These are phyloP conservation scores for Spicauda simplicius DNA, from an alignment of 2,888 invertebrate genomes.

Conservation along the genomic window DNA sequence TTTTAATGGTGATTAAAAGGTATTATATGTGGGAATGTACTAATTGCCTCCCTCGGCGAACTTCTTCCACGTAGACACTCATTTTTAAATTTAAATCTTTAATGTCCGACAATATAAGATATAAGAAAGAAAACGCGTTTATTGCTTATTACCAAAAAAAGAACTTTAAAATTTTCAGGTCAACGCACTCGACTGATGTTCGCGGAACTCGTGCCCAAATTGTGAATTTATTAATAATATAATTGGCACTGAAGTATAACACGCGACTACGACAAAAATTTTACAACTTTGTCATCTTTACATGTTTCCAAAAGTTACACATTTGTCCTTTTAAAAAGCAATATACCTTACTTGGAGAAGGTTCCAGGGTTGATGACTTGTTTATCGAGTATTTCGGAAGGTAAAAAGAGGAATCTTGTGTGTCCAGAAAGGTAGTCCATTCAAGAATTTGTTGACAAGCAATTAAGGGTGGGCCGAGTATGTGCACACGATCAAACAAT, in stretches of 20 bases:
- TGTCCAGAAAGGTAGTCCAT: constrained; percentile 67
- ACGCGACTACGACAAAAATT: constrained; percentile 50
- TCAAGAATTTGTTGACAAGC: constrained; percentile 79
- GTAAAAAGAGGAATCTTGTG: constrained; percentile 69
- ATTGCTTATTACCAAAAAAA: constrained; percentile 19
- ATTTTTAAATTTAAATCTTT: constrained; percentile 46
- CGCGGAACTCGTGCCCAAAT: constrained; percentile 35
- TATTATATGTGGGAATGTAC: constrained; percentile 52
- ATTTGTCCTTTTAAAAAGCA: constrained; percentile 3
- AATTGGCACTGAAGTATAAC: constrained; percentile 54
- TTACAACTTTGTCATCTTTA: constrained; percentile 49
- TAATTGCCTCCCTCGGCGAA: constrained; percentile 44
- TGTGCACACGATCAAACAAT: constrained; percentile 49
- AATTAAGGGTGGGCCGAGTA: constrained; percentile 67
- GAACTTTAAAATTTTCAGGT: constrained; percentile 41
- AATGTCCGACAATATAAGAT: constrained; percentile 4
- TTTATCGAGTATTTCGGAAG: constrained; percentile 66
- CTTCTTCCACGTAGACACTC: constrained; percentile 32
- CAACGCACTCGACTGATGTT: constrained; percentile 42
- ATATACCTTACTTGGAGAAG: constrained; percentile 43
- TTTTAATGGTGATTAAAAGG: constrained; percentile 56
- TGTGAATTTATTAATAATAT: constrained; percentile 56
- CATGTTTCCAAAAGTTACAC: constrained; percentile 28
- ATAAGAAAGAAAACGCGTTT: constrained; percentile 1
- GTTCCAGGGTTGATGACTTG: constrained; percentile 62